These are phyloP conservation scores for Leptogaster cylindrica DNA, from an alignment of 2,888 invertebrate species.

Conservation along the genomic window DNA sequence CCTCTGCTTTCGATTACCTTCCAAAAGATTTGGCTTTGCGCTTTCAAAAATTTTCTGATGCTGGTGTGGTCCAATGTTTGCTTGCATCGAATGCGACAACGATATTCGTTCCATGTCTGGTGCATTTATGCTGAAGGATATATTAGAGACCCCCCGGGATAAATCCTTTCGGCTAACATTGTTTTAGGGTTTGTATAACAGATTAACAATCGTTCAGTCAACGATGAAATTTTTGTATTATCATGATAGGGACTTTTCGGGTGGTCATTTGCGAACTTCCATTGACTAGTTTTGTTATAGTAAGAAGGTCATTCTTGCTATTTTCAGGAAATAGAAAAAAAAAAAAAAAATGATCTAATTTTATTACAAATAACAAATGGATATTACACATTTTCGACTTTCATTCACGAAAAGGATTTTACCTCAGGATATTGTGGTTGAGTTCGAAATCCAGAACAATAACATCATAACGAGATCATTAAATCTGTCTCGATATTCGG, in stretches of 20 bases:
- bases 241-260: constrained; percentile 5
- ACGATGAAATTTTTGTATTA: constrained; percentile 16
- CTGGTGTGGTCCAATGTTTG: constrained; percentile 33
- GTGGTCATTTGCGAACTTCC: no score
- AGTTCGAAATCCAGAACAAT: no score
- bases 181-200: constrained; percentile 41
- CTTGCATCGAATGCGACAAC: not conserved
- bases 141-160: constrained; percentile 41
- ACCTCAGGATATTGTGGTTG: no score
- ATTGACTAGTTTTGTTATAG: no score
- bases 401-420: no score
- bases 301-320: no score
- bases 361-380: no score
- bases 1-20: not conserved
- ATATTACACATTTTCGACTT: no score
- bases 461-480: no score
- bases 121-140: constrained; percentile 23
- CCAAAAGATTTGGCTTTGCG: not conserved
- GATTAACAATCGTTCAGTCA: constrained; percentile 15
- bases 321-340: no score
- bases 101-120: not conserved
- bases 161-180: constrained; percentile 38
- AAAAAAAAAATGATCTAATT: no score
- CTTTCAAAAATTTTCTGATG: constrained; percentile 27
- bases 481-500: no score